Evolutionary conservation across 1,140 invertebrate species (phyloP), one percentile per base, ranked within the genome.

Genomic region (Cyrtorhinus lividipennis): DNA sequence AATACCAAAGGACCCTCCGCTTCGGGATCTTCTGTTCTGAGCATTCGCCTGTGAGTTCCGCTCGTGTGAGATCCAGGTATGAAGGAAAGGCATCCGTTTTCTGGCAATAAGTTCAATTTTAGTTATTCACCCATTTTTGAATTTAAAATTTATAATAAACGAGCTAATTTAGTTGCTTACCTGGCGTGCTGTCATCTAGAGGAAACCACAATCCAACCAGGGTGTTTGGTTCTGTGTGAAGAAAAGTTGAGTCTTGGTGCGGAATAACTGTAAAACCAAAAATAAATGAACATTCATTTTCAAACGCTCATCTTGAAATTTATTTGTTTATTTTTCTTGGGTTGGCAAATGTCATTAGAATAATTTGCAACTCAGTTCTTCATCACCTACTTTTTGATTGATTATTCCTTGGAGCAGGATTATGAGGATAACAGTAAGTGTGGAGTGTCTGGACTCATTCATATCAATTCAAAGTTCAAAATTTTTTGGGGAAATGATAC

Each of bases 1-100:
- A 83, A 88, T 1, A 83, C 74, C 23, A 88, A 68, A 0, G 85
- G 69, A 20, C 83, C 80, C 2, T 79, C 69, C 5, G 80, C 72
- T 62, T 78, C 73, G 67, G 78, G 68, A 73, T 90, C 79, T 48
- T 84, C 80, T 74, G 90, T 86, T 67, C 84, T 75, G 1, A 85
- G 70, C 73, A 84, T 87, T 68, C 87, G 78, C 56, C 85, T 73
- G 67, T 87, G 85, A 0, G 89, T 81, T 0, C 83, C 85, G 67
- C 83, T 83, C 72, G 86, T 86, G 71, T 98, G 95, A 0, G 94
- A 97, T 1, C 91, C 91, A 46, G 86, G 86, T 1, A 88, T 83
- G 71, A 96, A 91, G 83, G 87, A 92, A 2, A 99, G 77, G 71
- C 95, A 98, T 5, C 95, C 95, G 72, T 99, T 98, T 70, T 96